These are phyloP conservation scores for Pandion haliaetus DNA, from an alignment of 2,113 vertebrate genomes.

Conservation along the genomic window DNA sequence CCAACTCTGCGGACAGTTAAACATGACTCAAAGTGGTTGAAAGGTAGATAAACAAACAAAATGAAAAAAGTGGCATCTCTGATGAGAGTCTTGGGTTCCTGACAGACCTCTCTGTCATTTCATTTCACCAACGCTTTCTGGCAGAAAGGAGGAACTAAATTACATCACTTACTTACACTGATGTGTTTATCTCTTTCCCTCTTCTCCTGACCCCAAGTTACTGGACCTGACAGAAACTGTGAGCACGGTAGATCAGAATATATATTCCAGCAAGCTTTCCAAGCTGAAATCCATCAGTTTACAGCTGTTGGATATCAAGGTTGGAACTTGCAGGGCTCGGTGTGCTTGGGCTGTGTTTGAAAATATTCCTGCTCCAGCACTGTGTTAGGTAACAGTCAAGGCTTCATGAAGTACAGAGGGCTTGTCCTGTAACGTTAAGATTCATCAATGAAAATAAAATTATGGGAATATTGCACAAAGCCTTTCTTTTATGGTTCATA, in stretches of 20 bases:
- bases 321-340: neutral
- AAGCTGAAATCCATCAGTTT: neutral
- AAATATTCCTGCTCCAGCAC: neutral
- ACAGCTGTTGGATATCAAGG: neutral
- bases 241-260: neutral
- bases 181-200: conserved; percentile 31
- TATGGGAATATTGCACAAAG: conserved; percentile 16
- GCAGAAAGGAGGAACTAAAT: conserved; percentile 10
- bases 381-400: neutral
- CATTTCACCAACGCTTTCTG: conserved; percentile 27
- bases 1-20: conserved; percentile 97
- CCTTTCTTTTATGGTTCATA: conserved; percentile 27
- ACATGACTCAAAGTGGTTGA: conserved; percentile 98
- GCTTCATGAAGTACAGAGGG: neutral
- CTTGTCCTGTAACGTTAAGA: neutral
- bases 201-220: neutral
- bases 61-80: neutral
- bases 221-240: conserved; percentile 21
- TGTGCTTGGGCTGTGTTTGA: neutral
- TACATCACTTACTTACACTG: conserved; percentile 19
- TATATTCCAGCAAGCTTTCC: neutral
- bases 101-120: conserved; percentile 14
- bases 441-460: conserved; percentile 53
- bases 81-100: conserved; percentile 18
- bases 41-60: conserved; percentile 83